These are phyloP conservation scores for Eurytoma californica DNA, from an alignment of 2,888 invertebrate genomes.

Conservation along the genomic window DNA sequence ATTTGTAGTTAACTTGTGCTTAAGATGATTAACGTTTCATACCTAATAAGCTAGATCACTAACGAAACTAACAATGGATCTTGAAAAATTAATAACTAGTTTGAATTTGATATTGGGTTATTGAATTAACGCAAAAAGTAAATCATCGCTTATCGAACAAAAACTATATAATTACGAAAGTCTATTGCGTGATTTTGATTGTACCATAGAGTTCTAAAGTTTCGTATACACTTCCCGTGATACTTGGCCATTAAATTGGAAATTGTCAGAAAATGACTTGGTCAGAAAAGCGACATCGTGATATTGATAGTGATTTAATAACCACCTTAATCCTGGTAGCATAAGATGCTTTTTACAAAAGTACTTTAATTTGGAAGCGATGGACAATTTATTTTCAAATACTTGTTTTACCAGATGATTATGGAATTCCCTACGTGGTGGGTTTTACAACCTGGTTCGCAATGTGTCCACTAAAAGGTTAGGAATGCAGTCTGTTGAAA, in stretches of 20 bases:
- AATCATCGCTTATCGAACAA: not conserved
- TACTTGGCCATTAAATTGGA: conserved; percentile 11
- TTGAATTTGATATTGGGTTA: conserved; percentile 5
- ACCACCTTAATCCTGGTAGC: not conserved
- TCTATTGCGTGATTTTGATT: conserved; percentile 8
- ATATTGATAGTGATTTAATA: conserved; percentile 22
- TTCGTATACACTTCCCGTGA: conserved; percentile 1
- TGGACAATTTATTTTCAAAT: conserved; percentile 52
- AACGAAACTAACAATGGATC: not conserved
- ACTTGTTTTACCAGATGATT: conserved; percentile 67
- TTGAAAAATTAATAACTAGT: not conserved
- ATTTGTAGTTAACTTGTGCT: conserved; percentile 30
- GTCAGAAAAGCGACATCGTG: not conserved
- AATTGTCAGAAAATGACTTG: conserved; percentile 35
- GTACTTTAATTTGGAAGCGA: conserved; percentile 7
- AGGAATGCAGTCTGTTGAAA: conserved; percentile 62
- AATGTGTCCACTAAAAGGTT: conserved; percentile 77
- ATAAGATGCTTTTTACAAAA: conserved; percentile 21
- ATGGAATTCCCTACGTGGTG: conserved; percentile 74
- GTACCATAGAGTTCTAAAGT: not conserved
- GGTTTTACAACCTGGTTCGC: conserved; percentile 78
- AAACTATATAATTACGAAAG: not conserved
- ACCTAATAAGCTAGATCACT: conserved; percentile 15
- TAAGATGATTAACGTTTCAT: conserved; percentile 23
- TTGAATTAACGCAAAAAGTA: not conserved